These are phyloP conservation scores for Dicentrarchus labrax DNA, from an alignment of 2,113 vertebrate genomes.

Conservation along the genomic window DNA sequence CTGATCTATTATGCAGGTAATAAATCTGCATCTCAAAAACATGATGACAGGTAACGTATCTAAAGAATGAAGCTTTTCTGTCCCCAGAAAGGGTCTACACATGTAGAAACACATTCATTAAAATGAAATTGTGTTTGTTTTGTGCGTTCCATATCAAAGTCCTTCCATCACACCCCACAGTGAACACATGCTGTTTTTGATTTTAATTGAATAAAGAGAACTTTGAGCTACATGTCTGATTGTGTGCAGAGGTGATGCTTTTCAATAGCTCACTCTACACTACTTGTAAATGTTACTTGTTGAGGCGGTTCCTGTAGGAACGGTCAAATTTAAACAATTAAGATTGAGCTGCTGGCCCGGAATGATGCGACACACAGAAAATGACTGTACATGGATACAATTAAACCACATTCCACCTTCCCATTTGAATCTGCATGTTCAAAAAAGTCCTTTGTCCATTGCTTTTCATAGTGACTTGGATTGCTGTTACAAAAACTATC, in stretches of 20 bases:
- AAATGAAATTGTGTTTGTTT: conserved; percentile 18
- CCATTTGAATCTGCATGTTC: too few species aligned
- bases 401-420: too few species aligned
- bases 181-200: conserved; percentile 10
- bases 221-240: background rate
- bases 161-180: background rate
- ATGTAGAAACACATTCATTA: conserved; percentile 14
- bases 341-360: background rate
- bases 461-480: too few species aligned
- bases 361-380: background rate
- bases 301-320: background rate
- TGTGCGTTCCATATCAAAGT: background rate
- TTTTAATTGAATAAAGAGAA: conserved; percentile 1
- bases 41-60: background rate
- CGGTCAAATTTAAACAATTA: conserved; percentile 5
- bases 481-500: too few species aligned
- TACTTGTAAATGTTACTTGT: background rate
- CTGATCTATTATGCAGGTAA: background rate
- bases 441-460: too few species aligned
- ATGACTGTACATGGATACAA: background rate
- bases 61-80: background rate
- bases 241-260: background rate
- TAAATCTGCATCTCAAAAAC: conserved; percentile 1
- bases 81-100: background rate
- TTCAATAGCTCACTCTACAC: background rate